A percentile compares a stretch with the other conserved stretches of the same genome.
Evolutionary conservation across 1,140 invertebrate species (phyloP).

Genomic region (Diachasmimorpha longicaudata): DNA sequence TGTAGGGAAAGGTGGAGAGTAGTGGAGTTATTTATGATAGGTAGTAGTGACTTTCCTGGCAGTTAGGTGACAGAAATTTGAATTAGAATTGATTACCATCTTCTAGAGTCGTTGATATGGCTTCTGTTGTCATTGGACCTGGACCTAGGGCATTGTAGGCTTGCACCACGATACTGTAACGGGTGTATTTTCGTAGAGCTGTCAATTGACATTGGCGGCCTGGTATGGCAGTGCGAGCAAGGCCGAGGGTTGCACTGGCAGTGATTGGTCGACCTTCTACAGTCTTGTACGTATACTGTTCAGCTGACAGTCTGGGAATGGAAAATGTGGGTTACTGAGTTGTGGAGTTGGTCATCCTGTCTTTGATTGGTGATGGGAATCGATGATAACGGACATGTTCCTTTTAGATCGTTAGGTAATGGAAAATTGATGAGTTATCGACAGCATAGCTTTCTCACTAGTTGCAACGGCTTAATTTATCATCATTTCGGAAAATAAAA

Average conservation of each 20-base stretch:
- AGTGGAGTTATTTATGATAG: too few species aligned
- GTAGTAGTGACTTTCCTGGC: too few species aligned
- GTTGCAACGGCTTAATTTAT: too few species aligned
- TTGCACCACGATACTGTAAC: slow-evolving; percentile 90
- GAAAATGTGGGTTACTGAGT: background rate
- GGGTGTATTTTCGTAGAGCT: slow-evolving; percentile 80
- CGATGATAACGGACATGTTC: too few species aligned
- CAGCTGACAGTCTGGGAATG: slow-evolving; percentile 45
- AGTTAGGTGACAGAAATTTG: too few species aligned
- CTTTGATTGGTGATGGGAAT: too few species aligned
- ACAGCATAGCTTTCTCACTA: too few species aligned
- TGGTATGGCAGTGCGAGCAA: slow-evolving; percentile 56
- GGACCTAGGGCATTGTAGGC: slow-evolving; percentile 91
- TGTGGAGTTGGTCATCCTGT: too few species aligned
- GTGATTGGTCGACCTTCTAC: slow-evolving; percentile 59
- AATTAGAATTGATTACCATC: slow-evolving; percentile 71
- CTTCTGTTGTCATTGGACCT: slow-evolving; percentile 84
- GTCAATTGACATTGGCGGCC: slow-evolving; percentile 57
- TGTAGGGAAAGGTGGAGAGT: too few species aligned
- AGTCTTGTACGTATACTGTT: slow-evolving; percentile 57
- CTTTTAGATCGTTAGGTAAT: too few species aligned
- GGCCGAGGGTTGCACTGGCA: slow-evolving; percentile 55
- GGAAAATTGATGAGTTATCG: too few species aligned
- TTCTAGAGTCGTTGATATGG: slow-evolving; percentile 83
- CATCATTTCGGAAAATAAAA: too few species aligned